These are phyloP conservation scores for Psittacula derbiana DNA, from an alignment of 2,797 vertebrate species.

Conservation along the genomic window DNA sequence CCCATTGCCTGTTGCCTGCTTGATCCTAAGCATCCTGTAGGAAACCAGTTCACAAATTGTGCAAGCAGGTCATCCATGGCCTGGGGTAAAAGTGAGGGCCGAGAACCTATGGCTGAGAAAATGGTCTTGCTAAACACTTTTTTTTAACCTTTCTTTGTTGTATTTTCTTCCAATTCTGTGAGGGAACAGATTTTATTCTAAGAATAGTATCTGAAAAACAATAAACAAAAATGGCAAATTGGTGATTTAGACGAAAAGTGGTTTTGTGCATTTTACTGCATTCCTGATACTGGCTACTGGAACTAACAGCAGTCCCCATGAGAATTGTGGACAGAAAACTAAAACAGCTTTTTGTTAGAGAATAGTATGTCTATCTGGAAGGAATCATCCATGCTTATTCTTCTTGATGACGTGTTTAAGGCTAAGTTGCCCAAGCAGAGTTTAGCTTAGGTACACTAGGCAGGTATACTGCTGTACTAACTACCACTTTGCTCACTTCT, in stretches of 20 bases:
- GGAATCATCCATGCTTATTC: background rate
- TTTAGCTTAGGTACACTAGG: background rate
- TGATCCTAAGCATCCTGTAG: background rate
- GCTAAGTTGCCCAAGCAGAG: background rate
- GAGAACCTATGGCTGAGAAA: background rate
- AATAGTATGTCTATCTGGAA: background rate
- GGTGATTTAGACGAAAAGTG: background rate
- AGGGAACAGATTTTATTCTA: background rate
- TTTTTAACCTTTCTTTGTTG: background rate
- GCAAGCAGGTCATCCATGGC: background rate
- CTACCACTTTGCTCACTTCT: background rate
- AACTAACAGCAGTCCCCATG: background rate
- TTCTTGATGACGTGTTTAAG: rapidly evolving
- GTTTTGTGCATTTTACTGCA: background rate
- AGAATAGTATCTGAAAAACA: background rate
- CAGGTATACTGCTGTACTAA: background rate
- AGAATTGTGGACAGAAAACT: background rate
- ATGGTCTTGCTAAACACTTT: background rate
- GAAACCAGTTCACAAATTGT: background rate
- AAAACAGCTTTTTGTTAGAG: background rate
- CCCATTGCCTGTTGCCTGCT: background rate
- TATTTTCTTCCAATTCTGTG: background rate
- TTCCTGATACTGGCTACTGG: background rate
- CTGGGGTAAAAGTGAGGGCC: background rate
- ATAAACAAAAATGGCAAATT: background rate